These are phyloP conservation scores for Masticophis lateralis DNA, from an alignment of 2,797 vertebrate genomes.

Conservation along the genomic window DNA sequence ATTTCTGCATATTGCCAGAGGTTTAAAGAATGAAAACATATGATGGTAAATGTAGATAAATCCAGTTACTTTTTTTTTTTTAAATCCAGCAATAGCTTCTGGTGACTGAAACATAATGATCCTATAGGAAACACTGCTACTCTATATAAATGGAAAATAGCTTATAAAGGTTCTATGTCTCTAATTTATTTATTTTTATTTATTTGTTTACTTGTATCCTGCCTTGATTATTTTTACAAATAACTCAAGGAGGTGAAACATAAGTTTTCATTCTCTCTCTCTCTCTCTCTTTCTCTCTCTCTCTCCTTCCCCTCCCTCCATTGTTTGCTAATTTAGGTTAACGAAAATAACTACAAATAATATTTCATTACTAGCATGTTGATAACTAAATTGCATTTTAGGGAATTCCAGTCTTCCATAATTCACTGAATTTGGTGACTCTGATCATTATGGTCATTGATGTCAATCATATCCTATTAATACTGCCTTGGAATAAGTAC, in stretches of 20 bases:
- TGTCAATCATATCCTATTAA: not conserved
- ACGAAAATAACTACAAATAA: not conserved
- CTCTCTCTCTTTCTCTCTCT: too few species aligned
- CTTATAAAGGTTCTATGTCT: not conserved
- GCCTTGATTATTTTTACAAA: not conserved
- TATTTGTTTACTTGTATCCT: not conserved
- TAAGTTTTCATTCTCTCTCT: not conserved
- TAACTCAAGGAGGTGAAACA: not conserved
- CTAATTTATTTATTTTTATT: not conserved
- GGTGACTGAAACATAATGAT: not conserved
- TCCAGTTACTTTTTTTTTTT: not conserved
- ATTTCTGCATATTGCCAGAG: not conserved
- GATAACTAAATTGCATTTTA: not conserved
- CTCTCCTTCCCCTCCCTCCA: not conserved
- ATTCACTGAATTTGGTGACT: not conserved
- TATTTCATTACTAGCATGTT: not conserved
- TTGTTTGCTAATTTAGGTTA: not conserved
- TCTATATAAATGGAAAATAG: not conserved
- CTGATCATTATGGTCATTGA: too few species aligned
- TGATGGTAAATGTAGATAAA: not conserved
- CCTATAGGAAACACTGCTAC: not conserved
- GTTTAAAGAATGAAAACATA: not conserved
- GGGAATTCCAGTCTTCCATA: not conserved
- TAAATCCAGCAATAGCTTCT: not conserved
- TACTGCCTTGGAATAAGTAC: not conserved